Evolutionary conservation across 2,113 vertebrate genomes (phyloP).

Genomic region (Glaucomys volans): DNA sequence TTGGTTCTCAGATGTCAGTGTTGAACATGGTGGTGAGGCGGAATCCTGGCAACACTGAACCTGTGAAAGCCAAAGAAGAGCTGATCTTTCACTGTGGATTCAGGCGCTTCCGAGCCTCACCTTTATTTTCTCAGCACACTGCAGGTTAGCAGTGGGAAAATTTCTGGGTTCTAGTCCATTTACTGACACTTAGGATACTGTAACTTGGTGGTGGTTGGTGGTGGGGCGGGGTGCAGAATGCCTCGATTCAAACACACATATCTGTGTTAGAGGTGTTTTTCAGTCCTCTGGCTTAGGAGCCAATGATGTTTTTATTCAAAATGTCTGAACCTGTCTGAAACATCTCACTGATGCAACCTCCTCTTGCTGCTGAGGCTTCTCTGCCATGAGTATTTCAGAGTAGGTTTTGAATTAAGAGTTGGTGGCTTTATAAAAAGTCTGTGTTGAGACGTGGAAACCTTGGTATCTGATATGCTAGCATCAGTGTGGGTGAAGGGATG

Average conservation of each 20-base stretch:
- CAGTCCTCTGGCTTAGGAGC: constrained; percentile 69
- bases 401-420: constrained; percentile 32
- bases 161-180: background rate
- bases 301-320: background rate
- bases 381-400: constrained; percentile 35
- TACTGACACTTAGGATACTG: background rate
- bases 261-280: constrained; percentile 42
- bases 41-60: constrained; percentile 90
- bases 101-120: constrained; percentile 94
- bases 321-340: constrained; percentile 76
- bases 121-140: constrained; percentile 97
- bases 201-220: background rate
- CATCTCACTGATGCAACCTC: constrained; percentile 63
- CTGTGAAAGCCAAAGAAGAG: constrained; percentile 95
- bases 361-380: constrained; percentile 75
- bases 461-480: background rate
- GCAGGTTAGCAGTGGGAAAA: constrained; percentile 87
- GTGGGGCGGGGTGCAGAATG: background rate
- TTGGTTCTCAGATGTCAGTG: constrained; percentile 94
- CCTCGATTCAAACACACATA: background rate
- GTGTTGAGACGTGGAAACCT: background rate
- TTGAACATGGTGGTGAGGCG: constrained; percentile 94
- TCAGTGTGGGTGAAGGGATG: background rate
- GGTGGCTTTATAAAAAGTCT: constrained; percentile 6
- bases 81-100: constrained; percentile 97